Evolutionary conservation across 2,113 vertebrate species (phyloP), one percentile per base, ranked within the genome.

Genomic region (Ctenodactylus gundi): DNA sequence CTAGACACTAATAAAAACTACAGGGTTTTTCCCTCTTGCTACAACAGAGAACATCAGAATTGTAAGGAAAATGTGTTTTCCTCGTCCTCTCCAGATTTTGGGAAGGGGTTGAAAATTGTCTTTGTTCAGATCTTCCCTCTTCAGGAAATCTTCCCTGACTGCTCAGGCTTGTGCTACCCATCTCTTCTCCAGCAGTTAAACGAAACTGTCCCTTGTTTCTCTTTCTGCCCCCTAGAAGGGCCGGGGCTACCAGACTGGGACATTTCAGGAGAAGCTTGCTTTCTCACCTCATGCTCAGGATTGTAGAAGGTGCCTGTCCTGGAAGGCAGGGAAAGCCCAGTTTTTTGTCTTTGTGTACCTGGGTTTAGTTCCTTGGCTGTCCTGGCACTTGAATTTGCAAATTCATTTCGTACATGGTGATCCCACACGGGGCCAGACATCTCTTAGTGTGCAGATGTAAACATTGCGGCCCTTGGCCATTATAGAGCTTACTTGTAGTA

Each of bases 1-100:
- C 91, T 88, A 86, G 95, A 88, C 18, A 83, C 93, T 96, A 96
- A 96, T 95, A 96, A 96, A 93, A 95, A 94, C 64, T 84, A 93
- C 55, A 89, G 65, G 51, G 18, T 20, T 65, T 83, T 90, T 41
- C 75, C 1, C 4, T 70, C 72, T 68, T 83, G 14, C 76, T 70
- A 36, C 83, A 53, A 41, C 90, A 88, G 36, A 94, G 84, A 90
- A 65, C 51, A 65, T 82, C 70, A 41, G 65, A 73, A 39, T 21
- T 49, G 72, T 85, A 65, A 94, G 86, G 84, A n/a, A 58, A 58
- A 67, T 93, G 44, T 36, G 39, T 94, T 93, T 84, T 77, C 31
- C 31, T 80, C 51, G 14, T 41, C 64, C 46, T 57, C 27, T 57
- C 25, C 72, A 36, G 44, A 62, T 83, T n/a, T 39, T 51, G 55